Evolutionary conservation across 2,888 invertebrate genomes (phyloP).

Genomic region (Brachyptera risi): DNA sequence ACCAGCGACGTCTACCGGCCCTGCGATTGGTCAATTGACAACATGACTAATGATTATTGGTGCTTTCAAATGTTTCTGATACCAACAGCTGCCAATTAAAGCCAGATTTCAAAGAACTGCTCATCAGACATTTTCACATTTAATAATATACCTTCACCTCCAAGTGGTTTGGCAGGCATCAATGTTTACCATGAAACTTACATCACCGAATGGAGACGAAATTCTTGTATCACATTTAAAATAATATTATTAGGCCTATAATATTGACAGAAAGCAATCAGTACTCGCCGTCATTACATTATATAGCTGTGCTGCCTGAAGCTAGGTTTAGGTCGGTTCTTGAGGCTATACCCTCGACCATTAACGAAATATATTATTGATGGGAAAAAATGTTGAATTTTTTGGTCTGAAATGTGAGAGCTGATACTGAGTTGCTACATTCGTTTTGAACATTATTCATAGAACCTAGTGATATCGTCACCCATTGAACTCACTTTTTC

Average conservation of each 20-base stretch:
- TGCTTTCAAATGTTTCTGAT: conserved; percentile 5
- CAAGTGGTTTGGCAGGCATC: background rate
- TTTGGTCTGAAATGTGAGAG: too few relatives aligned
- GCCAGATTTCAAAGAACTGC: conserved; percentile 14
- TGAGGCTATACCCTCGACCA: background rate
- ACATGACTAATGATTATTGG: conserved; percentile 19
- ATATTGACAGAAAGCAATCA: too few relatives aligned
- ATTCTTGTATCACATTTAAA: background rate
- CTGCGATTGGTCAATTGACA: conserved; percentile 19
- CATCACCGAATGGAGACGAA: conserved; percentile 13
- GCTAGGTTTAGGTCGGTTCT: background rate
- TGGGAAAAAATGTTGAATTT: too few relatives aligned
- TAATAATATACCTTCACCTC: background rate
- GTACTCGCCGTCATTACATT: too few relatives aligned
- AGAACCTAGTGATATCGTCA: too few relatives aligned
- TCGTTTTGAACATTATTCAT: too few relatives aligned
- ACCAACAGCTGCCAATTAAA: conserved; percentile 12
- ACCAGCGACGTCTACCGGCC: background rate
- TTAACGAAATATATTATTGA: too few relatives aligned
- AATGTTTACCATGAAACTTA: background rate
- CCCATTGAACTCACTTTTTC: too few relatives aligned
- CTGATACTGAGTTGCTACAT: too few relatives aligned
- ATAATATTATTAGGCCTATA: conserved; percentile 1
- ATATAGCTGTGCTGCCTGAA: too few relatives aligned
- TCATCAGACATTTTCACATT: conserved; percentile 10